Percentiles rank a stretch among this genome's conserved stretches.
These are phyloP conservation scores for Peromyscus attwateri DNA, from an alignment of 2,797 vertebrate genomes.

Conservation along the genomic window DNA sequence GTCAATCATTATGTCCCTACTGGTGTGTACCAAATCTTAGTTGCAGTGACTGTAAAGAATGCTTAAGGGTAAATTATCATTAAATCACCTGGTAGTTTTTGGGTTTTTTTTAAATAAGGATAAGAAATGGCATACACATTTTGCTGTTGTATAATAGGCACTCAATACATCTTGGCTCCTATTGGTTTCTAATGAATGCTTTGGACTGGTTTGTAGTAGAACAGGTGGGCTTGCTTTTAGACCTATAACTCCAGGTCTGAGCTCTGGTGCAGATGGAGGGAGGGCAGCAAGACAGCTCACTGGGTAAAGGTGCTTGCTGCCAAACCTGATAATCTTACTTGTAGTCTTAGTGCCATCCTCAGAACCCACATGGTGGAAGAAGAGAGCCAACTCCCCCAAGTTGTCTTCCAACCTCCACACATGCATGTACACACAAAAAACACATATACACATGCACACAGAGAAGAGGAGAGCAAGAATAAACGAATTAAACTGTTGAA, in stretches of 20 bases:
- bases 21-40: not conserved
- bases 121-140: not conserved
- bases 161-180: slow-evolving; percentile 3
- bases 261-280: too few relatives aligned
- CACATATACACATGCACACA: not conserved
- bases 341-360: too few relatives aligned
- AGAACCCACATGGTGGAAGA: not conserved
- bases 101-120: not conserved
- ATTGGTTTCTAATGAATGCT: not conserved
- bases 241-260: not conserved
- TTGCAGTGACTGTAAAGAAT: not conserved
- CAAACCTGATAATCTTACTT: not conserved
- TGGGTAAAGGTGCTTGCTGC: not conserved
- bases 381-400: not conserved
- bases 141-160: not conserved
- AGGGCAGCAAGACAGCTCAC: not conserved
- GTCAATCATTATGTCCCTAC: not conserved
- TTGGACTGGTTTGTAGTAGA: not conserved
- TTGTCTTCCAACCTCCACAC: not conserved
- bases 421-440: not conserved
- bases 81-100: not conserved
- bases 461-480: not conserved
- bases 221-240: not conserved
- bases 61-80: not conserved
- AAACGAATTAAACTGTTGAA: not conserved